Conservation (phyloP, 2,888 invertebrate genomes). For the Sacculina carcini region DNA sequence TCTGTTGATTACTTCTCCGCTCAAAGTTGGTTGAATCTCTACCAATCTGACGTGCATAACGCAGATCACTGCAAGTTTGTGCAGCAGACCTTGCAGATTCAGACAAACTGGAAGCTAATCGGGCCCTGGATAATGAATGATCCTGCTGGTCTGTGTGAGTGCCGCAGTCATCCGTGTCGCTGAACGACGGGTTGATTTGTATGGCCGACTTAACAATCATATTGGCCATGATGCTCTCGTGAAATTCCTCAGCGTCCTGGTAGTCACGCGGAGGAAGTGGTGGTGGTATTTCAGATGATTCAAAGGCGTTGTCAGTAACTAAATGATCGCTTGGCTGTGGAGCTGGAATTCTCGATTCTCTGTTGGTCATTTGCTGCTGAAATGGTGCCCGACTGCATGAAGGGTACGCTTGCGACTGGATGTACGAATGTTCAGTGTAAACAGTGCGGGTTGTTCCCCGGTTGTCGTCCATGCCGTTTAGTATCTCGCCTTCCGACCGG, state of each 20-base stretch:
- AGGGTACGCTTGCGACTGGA: constrained; percentile 10
- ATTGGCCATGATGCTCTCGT: constrained; percentile 45
- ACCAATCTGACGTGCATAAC: no score
- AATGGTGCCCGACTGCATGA: no score
- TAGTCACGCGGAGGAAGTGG: constrained; percentile 24
- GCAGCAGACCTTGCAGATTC: no score
- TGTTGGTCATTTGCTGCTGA: background rate
- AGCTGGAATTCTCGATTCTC: background rate
- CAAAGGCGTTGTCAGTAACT: no score
- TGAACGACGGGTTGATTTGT: background rate
- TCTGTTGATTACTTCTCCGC: no score
- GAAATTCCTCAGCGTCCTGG: constrained; percentile 34
- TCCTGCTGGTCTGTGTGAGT: no score
- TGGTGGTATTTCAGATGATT: no score
- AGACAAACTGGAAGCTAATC: no score
- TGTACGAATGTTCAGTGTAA: constrained; percentile 26
- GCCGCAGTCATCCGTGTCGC: background rate
- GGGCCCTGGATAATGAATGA: no score
- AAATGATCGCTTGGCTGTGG: constrained; percentile 19
- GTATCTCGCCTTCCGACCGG: constrained; percentile 50
- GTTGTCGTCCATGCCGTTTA: constrained; percentile 32
- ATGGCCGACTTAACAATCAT: constrained; percentile 6
- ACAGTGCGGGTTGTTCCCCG: constrained; percentile 24
- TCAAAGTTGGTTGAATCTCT: no score
- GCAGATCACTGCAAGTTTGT: no score